Evolutionary conservation across 2,888 invertebrate genomes (phyloP), one percentile per base, ranked within the genome.

Genomic region (Graphium colonna): DNA sequence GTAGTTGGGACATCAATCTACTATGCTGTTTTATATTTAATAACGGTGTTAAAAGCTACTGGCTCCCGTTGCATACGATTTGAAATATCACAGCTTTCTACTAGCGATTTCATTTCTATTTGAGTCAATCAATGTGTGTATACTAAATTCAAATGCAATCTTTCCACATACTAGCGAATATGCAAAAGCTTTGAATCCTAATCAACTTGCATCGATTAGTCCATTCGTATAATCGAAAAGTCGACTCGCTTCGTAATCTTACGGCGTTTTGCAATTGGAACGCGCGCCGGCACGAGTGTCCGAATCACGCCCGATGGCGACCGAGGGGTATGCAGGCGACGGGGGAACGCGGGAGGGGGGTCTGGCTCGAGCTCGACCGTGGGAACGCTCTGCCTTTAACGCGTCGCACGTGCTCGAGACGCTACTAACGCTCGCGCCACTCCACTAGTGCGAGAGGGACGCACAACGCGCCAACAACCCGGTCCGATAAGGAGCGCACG

Each of bases 371-470:
- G 79, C 72, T 75, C 79, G 81, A 88, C 87, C 89, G 89, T 89
- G 89, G 88, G 89, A 89, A 89, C 83, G 88, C 75, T 82, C 81
- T 85, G 89, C 86, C 87, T 87, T 89, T 88, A 88, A 85, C 87
- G 79, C 79, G 82, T 82, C 87, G 88, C 89, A 88, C 89, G 89
- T 89, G 89, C 88, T 85, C 79, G 73, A 77, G 74, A 79, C 77
- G 82, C 79, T 82, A 79, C 79, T 69, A 77, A 70, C 67, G 66
- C 73, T 7, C 33, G 33, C 33, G 36, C 36, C 36, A 36, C 71
- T 63, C 71, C 64, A 62, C 69, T 60, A 73, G 82, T 67, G 60
- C 58, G 65, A 85, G 71, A 69, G 83, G 82, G 74, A 63, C 64
- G 66, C 40, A 45, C 56, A 54, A 63, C 61, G 45, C 60, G 39